Evolutionary conservation across 2,888 invertebrate species (phyloP).

Genomic region (Alloplasta piceator): DNA sequence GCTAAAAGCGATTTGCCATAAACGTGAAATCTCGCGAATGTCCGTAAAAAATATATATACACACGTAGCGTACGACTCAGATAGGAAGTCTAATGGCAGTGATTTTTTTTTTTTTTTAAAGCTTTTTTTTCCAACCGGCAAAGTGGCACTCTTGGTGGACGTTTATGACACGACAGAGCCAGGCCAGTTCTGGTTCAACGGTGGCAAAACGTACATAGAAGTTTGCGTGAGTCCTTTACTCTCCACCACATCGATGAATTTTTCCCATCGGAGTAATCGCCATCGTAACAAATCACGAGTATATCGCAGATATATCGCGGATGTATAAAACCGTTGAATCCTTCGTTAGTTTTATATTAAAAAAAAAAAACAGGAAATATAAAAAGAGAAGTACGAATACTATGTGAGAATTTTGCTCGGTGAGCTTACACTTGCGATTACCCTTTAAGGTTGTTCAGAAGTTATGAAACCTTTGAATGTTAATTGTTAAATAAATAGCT

Average conservation of each 20-base stretch:
- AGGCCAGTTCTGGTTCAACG: constrained; percentile 34
- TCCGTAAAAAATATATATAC: constrained; percentile 25
- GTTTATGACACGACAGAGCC: constrained; percentile 55
- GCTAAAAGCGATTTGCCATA: constrained; percentile 82
- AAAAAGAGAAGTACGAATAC: too few species aligned
- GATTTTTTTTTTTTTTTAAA: constrained; percentile 49
- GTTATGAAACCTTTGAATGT: too few species aligned
- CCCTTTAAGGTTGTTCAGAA: too few species aligned
- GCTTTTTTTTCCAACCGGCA: constrained; percentile 42
- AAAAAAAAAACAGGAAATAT: not conserved
- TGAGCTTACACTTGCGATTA: too few species aligned
- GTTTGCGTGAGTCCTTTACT: constrained; percentile 6
- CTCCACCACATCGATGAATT: constrained; percentile 33
- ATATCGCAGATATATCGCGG: constrained; percentile 22
- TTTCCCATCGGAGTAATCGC: constrained; percentile 35
- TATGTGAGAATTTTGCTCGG: too few species aligned
- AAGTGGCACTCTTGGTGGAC: constrained; percentile 53
- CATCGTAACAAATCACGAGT: constrained; percentile 3
- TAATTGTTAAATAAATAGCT: too few species aligned
- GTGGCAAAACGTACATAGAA: not conserved
- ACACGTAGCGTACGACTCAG: constrained; percentile 66
- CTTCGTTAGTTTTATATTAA: constrained; percentile 1
- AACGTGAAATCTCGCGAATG: constrained; percentile 74
- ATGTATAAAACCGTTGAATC: constrained; percentile 1
- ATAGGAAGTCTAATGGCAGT: constrained; percentile 77